Conservation (phyloP, 2,888 invertebrate genomes). For the Ecliptopera silaceata region DNA sequence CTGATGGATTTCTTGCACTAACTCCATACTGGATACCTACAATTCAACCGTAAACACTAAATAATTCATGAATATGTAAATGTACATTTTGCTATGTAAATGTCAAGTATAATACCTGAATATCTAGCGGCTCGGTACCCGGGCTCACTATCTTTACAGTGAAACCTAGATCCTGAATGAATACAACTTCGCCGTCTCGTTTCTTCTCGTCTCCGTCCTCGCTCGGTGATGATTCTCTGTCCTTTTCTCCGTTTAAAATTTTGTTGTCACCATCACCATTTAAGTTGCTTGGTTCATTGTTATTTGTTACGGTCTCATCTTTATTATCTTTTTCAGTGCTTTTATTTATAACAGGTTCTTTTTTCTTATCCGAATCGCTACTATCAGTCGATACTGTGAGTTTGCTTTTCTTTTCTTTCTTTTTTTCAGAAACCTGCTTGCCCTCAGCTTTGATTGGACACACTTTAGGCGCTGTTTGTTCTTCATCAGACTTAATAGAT, state of each 20-base stretch:
- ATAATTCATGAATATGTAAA: constrained; percentile 31
- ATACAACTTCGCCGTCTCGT: constrained; percentile 90
- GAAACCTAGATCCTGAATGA: constrained; percentile 95
- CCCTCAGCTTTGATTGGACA: constrained; percentile 55
- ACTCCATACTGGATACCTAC: constrained; percentile 97
- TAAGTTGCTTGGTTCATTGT: constrained; percentile 53
- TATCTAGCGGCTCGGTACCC: constrained; percentile 95
- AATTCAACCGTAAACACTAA: constrained; percentile 28
- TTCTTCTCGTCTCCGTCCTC: constrained; percentile 83
- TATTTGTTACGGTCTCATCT: constrained; percentile 47
- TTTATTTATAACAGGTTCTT: constrained; percentile 51
- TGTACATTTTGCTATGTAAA: constrained; percentile 27
- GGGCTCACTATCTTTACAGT: constrained; percentile 97
- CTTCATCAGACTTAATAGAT: constrained; percentile 70
- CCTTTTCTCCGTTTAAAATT: constrained; percentile 70
- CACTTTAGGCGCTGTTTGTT: constrained; percentile 46
- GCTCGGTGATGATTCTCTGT: constrained; percentile 73
- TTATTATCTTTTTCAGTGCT: constrained; percentile 53
- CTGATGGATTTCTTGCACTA: constrained; percentile 99
- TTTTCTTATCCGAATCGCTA: constrained; percentile 61
- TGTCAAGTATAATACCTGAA: constrained; percentile 85
- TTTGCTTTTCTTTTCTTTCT: constrained; percentile 67
- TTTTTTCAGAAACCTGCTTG: constrained; percentile 61
- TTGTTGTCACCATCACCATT: constrained; percentile 66
- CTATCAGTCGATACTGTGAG: constrained; percentile 47